Base-by-base conservation (phyloP, 64 coral and sea anemone species). In the Actinia tenebrosa region DNA sequence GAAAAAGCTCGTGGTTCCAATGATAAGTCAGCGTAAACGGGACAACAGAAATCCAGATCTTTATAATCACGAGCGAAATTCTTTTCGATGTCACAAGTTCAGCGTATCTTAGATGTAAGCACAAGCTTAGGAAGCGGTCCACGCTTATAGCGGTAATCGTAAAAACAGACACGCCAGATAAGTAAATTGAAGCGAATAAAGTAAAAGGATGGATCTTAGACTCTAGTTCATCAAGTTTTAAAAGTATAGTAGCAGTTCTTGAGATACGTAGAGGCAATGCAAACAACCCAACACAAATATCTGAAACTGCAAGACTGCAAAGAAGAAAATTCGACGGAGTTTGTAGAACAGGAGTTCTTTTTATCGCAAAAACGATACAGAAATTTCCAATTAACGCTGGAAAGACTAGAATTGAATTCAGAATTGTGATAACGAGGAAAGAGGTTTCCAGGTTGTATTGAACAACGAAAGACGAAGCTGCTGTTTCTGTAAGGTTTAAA, bases 291-390 rank as follows among this genome's bases (percentile, higher is more conserved):
- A 83, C 80, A 7, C 45, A 52, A 5, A 83, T 53, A 53, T 83
- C 80, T 22, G 80, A 83, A 9, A 83, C 46, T n/a, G 80, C 80
- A 16, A 83, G 45, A 5, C 54, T 83, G 19, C 45, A 83, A 10
- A 83, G 80, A 30, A 83, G 54, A 19, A 83, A 20, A 53, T 52
- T 83, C 5, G 80, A 83, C 53, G 80, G 80, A 52, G 45, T 83
- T n/a, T 52, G 80, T 19, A 83, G 80, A 7, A 11, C 44, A 3
- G 80, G 80, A 14, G 80, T 83, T 25, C 80, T 83, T 58, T 58
- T 22, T 22, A 83, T 83, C 14, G 80, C 45, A 0, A 83, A 25
- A 16, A 83, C 46, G 80, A 83, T 83, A 8, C 44, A 53, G 18
- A 58, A n/a, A 15, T 83, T 83, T 14, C 45, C 46, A 23, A 83